Evolutionary conservation across 2,113 vertebrate species (phyloP).

Genomic region (Azemiops feae): DNA sequence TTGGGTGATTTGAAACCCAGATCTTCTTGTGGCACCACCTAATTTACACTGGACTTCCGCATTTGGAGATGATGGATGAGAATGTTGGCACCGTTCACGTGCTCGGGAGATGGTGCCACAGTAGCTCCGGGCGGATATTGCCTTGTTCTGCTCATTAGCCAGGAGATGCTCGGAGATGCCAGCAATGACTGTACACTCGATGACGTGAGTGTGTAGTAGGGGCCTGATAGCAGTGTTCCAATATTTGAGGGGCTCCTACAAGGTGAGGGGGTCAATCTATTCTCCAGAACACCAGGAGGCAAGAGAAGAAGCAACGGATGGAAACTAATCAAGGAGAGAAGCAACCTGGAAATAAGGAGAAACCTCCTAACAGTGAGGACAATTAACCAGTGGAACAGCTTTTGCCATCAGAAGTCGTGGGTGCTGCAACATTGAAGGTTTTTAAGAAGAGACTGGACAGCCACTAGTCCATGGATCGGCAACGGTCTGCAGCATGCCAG

Average conservation of each 20-base stretch:
- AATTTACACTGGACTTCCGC: background rate
- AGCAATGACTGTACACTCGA: background rate
- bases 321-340: background rate
- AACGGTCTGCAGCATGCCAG: too few relatives aligned
- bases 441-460: background rate
- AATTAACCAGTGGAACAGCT: background rate
- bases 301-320: background rate
- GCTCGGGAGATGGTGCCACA: background rate
- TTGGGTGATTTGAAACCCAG: slow-evolving; percentile 27
- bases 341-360: background rate
- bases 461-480: too few relatives aligned
- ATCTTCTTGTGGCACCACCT: slow-evolving; percentile 32
- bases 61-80: background rate
- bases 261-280: background rate
- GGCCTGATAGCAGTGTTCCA: background rate
- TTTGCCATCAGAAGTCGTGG: background rate
- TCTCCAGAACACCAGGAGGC: background rate
- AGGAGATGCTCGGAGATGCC: background rate
- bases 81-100: slow-evolving; percentile 45
- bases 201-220: background rate
- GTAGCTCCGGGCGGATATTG: too few relatives aligned
- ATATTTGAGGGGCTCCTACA: background rate
- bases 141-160: background rate
- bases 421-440: background rate
- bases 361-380: background rate